These are phyloP conservation scores for Macropodus opercularis DNA, from an alignment of 2,797 vertebrate genomes.

Conservation along the genomic window DNA sequence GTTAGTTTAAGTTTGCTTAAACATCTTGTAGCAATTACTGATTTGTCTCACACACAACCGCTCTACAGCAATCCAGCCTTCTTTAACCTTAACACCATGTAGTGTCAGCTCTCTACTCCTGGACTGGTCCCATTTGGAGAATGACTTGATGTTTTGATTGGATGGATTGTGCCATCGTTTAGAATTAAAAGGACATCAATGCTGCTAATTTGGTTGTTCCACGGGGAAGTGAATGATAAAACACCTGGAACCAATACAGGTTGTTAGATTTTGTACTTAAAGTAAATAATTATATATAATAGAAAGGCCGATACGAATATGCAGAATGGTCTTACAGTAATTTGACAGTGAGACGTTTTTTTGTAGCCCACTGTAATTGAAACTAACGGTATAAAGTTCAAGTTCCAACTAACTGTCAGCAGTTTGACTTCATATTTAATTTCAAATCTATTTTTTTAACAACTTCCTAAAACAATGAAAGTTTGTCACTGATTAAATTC, in stretches of 20 bases:
- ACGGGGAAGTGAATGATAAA: conserved; percentile 24
- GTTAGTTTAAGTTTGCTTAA: conserved; percentile 37
- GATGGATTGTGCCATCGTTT: conserved; percentile 40
- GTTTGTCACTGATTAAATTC: conserved; percentile 23
- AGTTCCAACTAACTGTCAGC: background rate
- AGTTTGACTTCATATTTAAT: conserved; percentile 9
- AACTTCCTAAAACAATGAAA: background rate
- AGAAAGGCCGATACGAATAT: conserved; percentile 31
- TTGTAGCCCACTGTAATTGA: conserved; percentile 11
- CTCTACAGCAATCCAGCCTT: conserved; percentile 62
- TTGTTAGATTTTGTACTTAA: conserved; percentile 37
- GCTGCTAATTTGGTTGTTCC: conserved; percentile 71
- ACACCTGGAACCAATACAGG: conserved; percentile 27
- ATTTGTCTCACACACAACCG: conserved; percentile 54
- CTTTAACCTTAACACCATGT: conserved; percentile 32
- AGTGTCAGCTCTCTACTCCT: conserved; percentile 38
- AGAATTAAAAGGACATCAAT: conserved; percentile 45
- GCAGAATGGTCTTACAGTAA: conserved; percentile 19
- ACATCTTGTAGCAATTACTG: conserved; percentile 23
- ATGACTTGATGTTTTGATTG: conserved; percentile 36
- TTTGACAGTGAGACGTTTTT: conserved; percentile 34
- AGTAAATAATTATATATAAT: conserved; percentile 29
- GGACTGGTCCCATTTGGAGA: conserved; percentile 44
- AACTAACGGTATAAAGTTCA: background rate
- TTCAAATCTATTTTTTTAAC: conserved; percentile 3